A percentile compares a stretch with the other conserved stretches of the same genome.
phyloP scores from a whole-genome alignment of 1,140 invertebrate genomes.

The Linepithema humile region DNA sequence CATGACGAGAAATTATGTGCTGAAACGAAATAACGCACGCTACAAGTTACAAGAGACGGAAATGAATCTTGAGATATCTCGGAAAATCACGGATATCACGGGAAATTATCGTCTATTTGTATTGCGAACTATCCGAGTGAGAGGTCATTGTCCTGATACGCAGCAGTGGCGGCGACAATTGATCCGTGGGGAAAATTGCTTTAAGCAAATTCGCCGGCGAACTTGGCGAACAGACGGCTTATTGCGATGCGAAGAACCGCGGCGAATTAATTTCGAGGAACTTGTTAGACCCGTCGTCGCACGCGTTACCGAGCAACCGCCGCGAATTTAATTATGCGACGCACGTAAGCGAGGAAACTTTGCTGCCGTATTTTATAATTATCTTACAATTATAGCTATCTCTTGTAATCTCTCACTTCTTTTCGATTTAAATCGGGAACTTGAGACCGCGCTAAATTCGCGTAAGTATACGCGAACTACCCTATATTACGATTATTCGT shows the following conservation, averaged over 20 bases:
- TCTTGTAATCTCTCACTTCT: conserved; percentile 30
- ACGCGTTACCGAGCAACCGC: conserved; percentile 68
- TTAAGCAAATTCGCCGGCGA: conserved; percentile 48
- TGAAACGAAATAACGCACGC: conserved; percentile 16
- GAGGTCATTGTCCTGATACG: conserved; percentile 29
- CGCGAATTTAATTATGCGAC: conserved; percentile 67
- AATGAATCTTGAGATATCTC: conserved; percentile 28
- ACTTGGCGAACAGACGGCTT: conserved; percentile 37
- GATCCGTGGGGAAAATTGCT: conserved; percentile 63
- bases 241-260: conserved; percentile 54
- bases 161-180: conserved; percentile 45
- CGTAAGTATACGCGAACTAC: neutral
- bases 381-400: conserved; percentile 51
- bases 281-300: conserved; percentile 69
- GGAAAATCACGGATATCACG: no score
- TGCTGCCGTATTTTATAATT: conserved; percentile 40
- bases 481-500: neutral
- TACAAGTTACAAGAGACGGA: neutral
- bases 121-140: conserved; percentile 7
- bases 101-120: conserved; percentile 54
- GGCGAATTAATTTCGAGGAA: conserved; percentile 68
- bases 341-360: conserved; percentile 56
- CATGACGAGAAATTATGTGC: conserved; percentile 68
- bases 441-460: neutral
- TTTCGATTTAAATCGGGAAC: conserved; percentile 34